These are phyloP conservation scores for Pseudopleuronectes americanus DNA, from an alignment of 2,797 vertebrate species.

Conservation along the genomic window DNA sequence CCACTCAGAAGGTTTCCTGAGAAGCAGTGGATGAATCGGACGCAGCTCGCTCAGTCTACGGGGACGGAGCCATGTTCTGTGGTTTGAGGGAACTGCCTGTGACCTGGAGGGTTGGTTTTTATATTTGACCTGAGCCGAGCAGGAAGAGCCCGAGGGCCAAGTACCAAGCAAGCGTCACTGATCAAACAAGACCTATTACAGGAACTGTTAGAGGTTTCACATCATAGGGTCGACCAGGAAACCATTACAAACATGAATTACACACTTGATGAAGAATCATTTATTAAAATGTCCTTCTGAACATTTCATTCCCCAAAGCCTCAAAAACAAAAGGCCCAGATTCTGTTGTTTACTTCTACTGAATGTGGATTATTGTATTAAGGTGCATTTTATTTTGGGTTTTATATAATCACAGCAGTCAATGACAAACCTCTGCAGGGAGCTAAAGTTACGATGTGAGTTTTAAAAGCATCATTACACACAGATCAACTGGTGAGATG, in stretches of 20 bases:
- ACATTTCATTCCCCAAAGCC: background rate
- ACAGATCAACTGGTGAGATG: slow-evolving; percentile 1
- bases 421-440: slow-evolving; percentile 27
- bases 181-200: slow-evolving; percentile 66
- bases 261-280: background rate
- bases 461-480: slow-evolving; percentile 50
- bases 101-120: slow-evolving; percentile 45
- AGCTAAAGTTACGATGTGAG: background rate
- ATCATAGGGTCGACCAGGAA: slow-evolving; percentile 20
- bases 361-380: background rate
- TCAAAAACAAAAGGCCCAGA: background rate
- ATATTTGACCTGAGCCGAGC: slow-evolving; percentile 55
- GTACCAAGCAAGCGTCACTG: slow-evolving; percentile 35
- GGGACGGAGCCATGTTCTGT: slow-evolving; percentile 21
- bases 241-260: background rate
- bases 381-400: background rate
- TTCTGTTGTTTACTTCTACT: background rate
- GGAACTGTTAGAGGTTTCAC: slow-evolving; percentile 49
- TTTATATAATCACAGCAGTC: slow-evolving; percentile 4
- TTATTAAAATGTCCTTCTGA: background rate
- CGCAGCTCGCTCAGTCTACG: background rate
- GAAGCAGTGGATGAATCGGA: background rate
- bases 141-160: slow-evolving; percentile 64
- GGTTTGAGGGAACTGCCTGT: slow-evolving; percentile 12
- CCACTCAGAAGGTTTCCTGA: background rate